Base-by-base conservation (phyloP, 2,113 vertebrate genomes). In the Dinomys branickii region DNA sequence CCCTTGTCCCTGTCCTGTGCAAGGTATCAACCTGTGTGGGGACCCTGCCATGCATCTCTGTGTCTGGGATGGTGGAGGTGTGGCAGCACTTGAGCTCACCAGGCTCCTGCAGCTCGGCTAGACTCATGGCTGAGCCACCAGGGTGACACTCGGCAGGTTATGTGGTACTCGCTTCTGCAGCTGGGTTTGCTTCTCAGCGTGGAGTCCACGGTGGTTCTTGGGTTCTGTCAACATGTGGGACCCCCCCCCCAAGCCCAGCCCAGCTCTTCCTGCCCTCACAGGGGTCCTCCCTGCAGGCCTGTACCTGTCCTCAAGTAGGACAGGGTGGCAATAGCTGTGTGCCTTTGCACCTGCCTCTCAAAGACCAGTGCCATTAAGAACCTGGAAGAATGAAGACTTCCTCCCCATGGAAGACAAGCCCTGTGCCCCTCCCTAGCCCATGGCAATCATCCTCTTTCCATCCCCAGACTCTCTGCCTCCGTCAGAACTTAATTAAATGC, bases 401-500 rank as follows among this genome's bases (percentile, higher is more conserved):
- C 6, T 52, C 26, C 19, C 13, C 1, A 19, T 20, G 1, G 54
- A 71, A 50, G 77, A 28, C 44, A 41, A 16, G 54, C 38, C 44
- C 41, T 16, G 3, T 73, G 10, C 50, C 41, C 59, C 41, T 26
- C 5, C 0, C 17, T 44, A 19, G 52, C 89, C n/a, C 71, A 0
- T 33, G 52, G 56, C 87, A 77, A 12, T 38, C 85, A 63, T 8
- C 65, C 28, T 63, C 63, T 96, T 90, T 80, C 91, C 71, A 9
- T 85, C 78, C 6, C 84, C 96, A 99, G 99, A 99, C 99, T 1
- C 99, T 99, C 0, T 99, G 99, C 96, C 99, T 99, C 90, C 99
- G 99, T 94, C 99, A 99, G 96, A 99, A 99, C 94, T 98, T 99
- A 93, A 99, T 99, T 86, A 99, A 99, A 97, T 98, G 98, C 96